Evolutionary conservation across 1,140 invertebrate genomes (phyloP).

Genomic region (Thaumetopoea pityocampa): DNA sequence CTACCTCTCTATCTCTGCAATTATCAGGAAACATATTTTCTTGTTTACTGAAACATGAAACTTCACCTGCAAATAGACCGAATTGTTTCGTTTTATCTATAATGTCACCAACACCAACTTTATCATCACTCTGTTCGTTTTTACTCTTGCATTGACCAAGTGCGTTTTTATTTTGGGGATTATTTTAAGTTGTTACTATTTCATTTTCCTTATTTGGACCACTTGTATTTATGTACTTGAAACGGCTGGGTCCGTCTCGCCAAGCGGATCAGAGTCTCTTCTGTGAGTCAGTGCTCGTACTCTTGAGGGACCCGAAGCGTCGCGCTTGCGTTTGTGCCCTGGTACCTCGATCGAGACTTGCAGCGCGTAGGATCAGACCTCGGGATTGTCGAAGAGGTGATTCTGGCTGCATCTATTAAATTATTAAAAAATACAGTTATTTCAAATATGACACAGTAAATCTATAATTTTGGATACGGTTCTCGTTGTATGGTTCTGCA

Average conservation of each 20-base stretch:
- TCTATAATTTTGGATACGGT: too few species aligned
- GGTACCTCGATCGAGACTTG: constrained; percentile 61
- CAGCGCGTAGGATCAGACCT: constrained; percentile 63
- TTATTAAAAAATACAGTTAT: background rate
- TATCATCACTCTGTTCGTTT: constrained; percentile 1
- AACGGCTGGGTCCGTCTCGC: constrained; percentile 22
- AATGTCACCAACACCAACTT: constrained; percentile 6
- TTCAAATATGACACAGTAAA: background rate
- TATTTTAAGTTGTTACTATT: constrained; percentile 10
- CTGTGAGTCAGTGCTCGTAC: constrained; percentile 46
- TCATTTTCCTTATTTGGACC: constrained; percentile 16
- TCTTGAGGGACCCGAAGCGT: constrained; percentile 51
- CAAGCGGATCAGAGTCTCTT: constrained; percentile 59
- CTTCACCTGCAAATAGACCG: constrained; percentile 4
- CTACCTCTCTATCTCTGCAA: constrained; percentile 24
- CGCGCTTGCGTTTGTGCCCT: constrained; percentile 26
- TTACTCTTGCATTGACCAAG: constrained; percentile 1
- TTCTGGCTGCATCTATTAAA: constrained; percentile 35
- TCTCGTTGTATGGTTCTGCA: too few species aligned
- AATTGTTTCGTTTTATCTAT: constrained; percentile 4
- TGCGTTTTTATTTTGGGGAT: constrained; percentile 2
- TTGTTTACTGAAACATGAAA: too few species aligned
- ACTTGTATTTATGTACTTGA: constrained; percentile 11
- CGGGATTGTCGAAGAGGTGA: constrained; percentile 45
- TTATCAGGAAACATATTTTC: too few species aligned